Evolutionary conservation across 2,113 vertebrate species (phyloP).

Genomic region (Zootoca vivipara): DNA sequence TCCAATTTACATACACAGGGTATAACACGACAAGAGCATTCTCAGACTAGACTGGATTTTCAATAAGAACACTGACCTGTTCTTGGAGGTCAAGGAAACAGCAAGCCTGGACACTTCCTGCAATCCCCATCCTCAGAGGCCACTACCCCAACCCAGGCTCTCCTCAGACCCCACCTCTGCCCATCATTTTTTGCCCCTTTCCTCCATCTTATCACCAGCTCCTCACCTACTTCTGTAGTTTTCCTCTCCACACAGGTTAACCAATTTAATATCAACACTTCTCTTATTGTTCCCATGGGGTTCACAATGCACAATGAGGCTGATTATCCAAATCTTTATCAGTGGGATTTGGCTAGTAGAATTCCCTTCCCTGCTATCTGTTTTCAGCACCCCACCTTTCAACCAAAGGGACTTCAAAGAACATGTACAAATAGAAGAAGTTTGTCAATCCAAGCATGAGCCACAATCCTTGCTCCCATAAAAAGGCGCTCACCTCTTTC

Average conservation of each 20-base stretch:
- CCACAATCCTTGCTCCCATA: no score
- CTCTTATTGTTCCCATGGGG: not conserved
- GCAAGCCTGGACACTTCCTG: not conserved
- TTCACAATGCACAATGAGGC: not conserved
- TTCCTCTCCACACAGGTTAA: no score
- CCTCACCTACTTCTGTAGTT: not conserved
- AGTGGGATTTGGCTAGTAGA: not conserved
- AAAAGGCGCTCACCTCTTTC: not conserved
- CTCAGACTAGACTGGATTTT: not conserved
- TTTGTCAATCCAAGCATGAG: not conserved
- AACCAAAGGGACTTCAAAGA: not conserved
- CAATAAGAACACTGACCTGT: not conserved
- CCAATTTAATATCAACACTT: not conserved
- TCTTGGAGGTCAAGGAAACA: not conserved
- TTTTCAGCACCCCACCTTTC: not conserved
- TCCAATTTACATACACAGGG: not conserved
- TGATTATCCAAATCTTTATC: not conserved
- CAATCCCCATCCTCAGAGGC: not conserved
- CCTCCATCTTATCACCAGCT: not conserved
- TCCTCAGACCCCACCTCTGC: not conserved
- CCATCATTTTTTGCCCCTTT: not conserved
- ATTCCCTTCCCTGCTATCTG: not conserved
- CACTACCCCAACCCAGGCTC: no score
- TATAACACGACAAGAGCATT: not conserved
- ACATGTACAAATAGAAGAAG: not conserved